Percentiles rank a stretch among this genome's conserved stretches.
These are phyloP conservation scores for Heteromormyrus szaboi DNA, from an alignment of 2,797 vertebrate species.

Conservation along the genomic window DNA sequence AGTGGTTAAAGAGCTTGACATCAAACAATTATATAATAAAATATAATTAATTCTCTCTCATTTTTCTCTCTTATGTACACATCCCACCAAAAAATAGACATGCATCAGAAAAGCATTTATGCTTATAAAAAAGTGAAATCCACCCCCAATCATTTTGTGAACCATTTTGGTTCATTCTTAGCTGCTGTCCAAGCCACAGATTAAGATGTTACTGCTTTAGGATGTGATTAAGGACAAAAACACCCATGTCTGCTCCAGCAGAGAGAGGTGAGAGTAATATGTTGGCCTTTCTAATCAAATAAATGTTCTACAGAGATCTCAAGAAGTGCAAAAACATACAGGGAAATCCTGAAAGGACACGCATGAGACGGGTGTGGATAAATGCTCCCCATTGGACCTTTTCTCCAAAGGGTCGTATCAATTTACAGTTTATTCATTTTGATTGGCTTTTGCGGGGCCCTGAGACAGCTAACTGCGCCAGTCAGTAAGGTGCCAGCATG, in stretches of 20 bases:
- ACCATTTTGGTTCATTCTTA: not conserved
- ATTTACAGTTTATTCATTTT: not conserved
- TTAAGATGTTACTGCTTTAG: not conserved
- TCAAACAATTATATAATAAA: not conserved
- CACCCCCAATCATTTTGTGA: not conserved
- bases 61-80: not conserved
- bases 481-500: slow-evolving; percentile 35
- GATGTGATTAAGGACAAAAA: not conserved
- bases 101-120: not conserved
- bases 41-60: not conserved
- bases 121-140: not conserved
- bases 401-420: not conserved
- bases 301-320: not conserved
- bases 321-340: not conserved
- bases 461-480: not conserved
- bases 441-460: not conserved
- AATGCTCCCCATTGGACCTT: not conserved
- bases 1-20: not conserved
- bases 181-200: not conserved
- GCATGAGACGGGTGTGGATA: not conserved
- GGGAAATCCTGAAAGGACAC: not conserved
- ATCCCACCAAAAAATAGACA: not conserved
- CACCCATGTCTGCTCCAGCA: not conserved
- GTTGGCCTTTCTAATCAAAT: not conserved
- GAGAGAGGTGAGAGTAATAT: not conserved